These are phyloP conservation scores for Styela plicata DNA, from an alignment of 23 tunicate genomes.

Conservation along the genomic window DNA sequence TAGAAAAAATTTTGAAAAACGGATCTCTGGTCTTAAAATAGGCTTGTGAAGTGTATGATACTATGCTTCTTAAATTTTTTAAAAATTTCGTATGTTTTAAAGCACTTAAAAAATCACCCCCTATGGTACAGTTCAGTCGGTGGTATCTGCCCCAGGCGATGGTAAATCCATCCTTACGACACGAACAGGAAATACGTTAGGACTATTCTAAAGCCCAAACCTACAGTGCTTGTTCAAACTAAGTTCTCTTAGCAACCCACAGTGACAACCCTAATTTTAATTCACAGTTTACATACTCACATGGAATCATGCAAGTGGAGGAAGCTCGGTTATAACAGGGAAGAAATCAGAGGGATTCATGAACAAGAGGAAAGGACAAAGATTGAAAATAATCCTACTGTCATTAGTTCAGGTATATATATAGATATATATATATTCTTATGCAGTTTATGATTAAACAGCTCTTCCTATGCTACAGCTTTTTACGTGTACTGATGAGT, in stretches of 20 bases:
- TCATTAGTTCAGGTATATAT: slow-evolving; percentile 1
- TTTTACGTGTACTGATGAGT: no score
- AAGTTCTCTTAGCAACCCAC: neutral
- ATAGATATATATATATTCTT: no score
- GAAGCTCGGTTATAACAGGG: slow-evolving; percentile 28
- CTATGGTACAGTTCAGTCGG: no score
- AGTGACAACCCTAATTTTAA: neutral
- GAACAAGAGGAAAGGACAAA: slow-evolving; percentile 32
- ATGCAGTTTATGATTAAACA: neutral
- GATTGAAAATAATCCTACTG: neutral
- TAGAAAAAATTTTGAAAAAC: no score
- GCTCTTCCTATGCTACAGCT: no score
- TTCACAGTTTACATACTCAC: slow-evolving; percentile 26
- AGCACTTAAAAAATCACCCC: no score
- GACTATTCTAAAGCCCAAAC: neutral
- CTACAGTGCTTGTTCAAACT: neutral
- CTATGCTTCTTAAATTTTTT: no score
- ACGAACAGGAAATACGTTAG: neutral
- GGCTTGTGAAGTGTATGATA: no score
- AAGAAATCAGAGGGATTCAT: slow-evolving; percentile 44
- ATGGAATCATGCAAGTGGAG: slow-evolving; percentile 45
- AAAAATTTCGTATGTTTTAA: no score
- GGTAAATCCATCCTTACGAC: no score
- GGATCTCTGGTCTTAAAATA: no score
- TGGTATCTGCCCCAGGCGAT: no score